A percentile compares a stretch with the other conserved stretches of the same genome.
These are phyloP conservation scores for Lithophane socia DNA, from an alignment of 2,888 invertebrate species.

Conservation along the genomic window DNA sequence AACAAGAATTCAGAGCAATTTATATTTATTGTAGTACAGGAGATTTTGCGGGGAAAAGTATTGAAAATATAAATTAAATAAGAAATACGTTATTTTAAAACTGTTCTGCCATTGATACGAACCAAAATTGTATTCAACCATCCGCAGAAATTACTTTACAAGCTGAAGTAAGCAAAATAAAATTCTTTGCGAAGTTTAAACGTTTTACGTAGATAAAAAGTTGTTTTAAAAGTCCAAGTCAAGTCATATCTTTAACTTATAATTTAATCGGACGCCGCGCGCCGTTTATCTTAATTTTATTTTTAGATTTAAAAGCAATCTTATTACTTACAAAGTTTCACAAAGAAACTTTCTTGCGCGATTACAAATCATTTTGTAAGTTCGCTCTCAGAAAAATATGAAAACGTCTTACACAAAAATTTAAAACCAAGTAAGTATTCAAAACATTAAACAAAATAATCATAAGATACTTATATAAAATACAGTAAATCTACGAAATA, in stretches of 20 bases:
- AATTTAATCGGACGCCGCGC: neutral
- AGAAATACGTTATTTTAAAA: neutral
- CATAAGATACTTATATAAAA: neutral
- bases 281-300: constrained; percentile 1
- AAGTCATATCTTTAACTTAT: constrained; percentile 15
- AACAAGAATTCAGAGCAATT: neutral
- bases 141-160: neutral
- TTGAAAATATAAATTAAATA: neutral
- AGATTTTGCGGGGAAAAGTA: neutral
- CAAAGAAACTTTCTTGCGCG: constrained; percentile 1
- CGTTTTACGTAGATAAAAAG: constrained; percentile 39
- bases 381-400: neutral
- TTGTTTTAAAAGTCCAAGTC: constrained; percentile 10
- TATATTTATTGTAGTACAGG: neutral
- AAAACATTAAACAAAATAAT: neutral
- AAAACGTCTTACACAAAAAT: neutral
- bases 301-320: neutral
- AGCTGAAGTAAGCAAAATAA: neutral
- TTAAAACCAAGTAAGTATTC: neutral
- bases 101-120: neutral
- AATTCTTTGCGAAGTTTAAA: neutral
- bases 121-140: neutral
- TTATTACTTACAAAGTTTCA: neutral
- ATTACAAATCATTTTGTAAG: constrained; percentile 28
- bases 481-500: neutral